Base-by-base conservation (phyloP, 2,113 vertebrate species). In the Elanus axillaris region DNA sequence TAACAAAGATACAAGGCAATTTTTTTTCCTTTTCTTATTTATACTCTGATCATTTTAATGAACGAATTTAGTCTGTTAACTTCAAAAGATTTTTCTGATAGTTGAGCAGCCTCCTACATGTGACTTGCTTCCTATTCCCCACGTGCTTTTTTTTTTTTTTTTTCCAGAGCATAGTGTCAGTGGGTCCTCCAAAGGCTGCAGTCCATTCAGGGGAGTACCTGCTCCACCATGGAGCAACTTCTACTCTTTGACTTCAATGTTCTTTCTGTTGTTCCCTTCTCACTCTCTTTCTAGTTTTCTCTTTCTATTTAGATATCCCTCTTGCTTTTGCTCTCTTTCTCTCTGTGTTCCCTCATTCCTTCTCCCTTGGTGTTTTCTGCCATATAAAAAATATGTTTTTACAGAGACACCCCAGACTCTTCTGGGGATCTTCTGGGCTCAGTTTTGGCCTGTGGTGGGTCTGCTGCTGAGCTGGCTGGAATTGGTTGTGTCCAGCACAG, bases 41-140 rank as follows among this genome's bases (percentile, higher is more conserved):
- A 47, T 76, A 88, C 16, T 85, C 34, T 89, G 81, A 68, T 83
- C 10, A 77, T 86, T 92, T 94, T 77, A 96, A 95, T 86, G 76
- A 93, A 79, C 42, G 34, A 76, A 87, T 97, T 91, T 84, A 91
- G 43, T 95, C 75, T 97, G 8, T 59, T 91, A 36, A 77, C 93
- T 96, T 93, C 63, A 96, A 72, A 27, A 84, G 84, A 94, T 81
- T 94, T 75, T 86, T 67, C 48, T 78, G 85, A 86, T 91, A 96
- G 1, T 17, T 77, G 83, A 56, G 58, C 56, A 96, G 60, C 74
- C 63, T 95, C 79, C 93, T 36, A 56, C 75, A 87, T 22, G 47
- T 81, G 38, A 81, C 68, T 94, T 94, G 75, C 31, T 81, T 53
- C 11, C 17, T 43, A 14, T 16, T 9, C 22, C 5, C 22, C 16